phyloP scores from a whole-genome alignment of 2,113 vertebrate species.

The Gopherus flavomarginatus region DNA sequence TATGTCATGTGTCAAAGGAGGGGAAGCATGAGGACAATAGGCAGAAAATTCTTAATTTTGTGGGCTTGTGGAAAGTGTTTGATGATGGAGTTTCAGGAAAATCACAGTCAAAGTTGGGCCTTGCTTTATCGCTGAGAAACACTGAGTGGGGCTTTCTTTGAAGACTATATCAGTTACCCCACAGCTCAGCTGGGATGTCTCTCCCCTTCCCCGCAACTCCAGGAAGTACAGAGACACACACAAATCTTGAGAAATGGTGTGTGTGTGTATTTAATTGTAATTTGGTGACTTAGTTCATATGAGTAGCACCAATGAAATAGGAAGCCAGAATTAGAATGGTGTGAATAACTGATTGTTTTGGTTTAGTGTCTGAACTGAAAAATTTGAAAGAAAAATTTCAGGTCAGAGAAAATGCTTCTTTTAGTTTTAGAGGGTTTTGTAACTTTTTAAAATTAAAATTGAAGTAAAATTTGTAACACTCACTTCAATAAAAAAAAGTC shows the following conservation, averaged over 20 bases:
- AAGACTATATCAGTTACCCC: accelerated
- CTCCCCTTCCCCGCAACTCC: neutral
- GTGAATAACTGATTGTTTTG: neutral
- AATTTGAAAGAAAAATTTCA: neutral
- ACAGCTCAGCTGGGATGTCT: neutral
- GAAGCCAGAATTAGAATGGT: neutral
- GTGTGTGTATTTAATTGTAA: neutral
- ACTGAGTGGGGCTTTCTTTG: neutral
- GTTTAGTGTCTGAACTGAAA: neutral
- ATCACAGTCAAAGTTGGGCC: neutral
- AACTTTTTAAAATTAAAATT: too few species aligned
- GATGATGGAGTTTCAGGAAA: neutral
- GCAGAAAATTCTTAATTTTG: neutral
- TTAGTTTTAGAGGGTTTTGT: too few species aligned
- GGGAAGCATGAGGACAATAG: neutral
- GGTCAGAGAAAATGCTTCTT: too few species aligned
- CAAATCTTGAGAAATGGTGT: neutral
- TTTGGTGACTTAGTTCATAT: neutral
- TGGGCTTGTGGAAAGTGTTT: neutral
- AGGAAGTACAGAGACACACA: too few species aligned
- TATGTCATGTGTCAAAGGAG: neutral
- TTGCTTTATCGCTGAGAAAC: neutral
- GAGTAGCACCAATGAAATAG: neutral
- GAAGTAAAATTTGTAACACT: too few species aligned
- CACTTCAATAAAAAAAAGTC: too few species aligned